Evolutionary conservation across 2,113 vertebrate genomes (phyloP).

Genomic region (Toxostoma redivivum): DNA sequence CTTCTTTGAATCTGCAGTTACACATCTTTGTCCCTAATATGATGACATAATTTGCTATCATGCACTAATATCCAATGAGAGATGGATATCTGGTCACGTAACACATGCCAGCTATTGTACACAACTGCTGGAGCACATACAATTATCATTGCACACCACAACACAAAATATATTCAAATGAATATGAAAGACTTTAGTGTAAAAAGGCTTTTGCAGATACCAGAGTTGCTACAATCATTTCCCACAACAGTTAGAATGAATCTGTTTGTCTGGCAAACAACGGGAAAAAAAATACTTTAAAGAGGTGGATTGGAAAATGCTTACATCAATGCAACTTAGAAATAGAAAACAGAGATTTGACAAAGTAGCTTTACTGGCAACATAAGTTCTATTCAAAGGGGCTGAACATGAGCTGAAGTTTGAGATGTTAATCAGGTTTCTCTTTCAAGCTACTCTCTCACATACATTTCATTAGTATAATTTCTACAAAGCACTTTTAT

Average conservation of each 20-base stretch:
- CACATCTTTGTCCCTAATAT: background rate
- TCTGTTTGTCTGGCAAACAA: background rate
- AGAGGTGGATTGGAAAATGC: background rate
- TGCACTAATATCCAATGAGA: background rate
- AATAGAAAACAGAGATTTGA: background rate
- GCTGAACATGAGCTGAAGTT: background rate
- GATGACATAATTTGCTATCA: background rate
- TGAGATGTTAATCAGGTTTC: background rate
- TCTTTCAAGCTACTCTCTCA: constrained; percentile 7
- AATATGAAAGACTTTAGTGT: background rate
- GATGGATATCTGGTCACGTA: background rate
- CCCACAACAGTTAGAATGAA: background rate
- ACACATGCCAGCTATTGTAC: background rate
- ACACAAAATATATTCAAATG: background rate
- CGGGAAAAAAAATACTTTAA: background rate
- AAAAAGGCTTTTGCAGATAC: background rate
- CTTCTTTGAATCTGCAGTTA: background rate
- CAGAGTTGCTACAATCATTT: background rate
- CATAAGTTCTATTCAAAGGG: background rate
- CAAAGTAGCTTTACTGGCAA: background rate
- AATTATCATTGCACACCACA: background rate
- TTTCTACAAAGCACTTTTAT: constrained; percentile 9
- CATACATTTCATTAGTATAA: background rate
- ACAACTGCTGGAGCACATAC: background rate
- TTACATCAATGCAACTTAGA: background rate